Base-by-base conservation (phyloP, 2,113 vertebrate genomes). In the Myiozetetes cayanensis region DNA sequence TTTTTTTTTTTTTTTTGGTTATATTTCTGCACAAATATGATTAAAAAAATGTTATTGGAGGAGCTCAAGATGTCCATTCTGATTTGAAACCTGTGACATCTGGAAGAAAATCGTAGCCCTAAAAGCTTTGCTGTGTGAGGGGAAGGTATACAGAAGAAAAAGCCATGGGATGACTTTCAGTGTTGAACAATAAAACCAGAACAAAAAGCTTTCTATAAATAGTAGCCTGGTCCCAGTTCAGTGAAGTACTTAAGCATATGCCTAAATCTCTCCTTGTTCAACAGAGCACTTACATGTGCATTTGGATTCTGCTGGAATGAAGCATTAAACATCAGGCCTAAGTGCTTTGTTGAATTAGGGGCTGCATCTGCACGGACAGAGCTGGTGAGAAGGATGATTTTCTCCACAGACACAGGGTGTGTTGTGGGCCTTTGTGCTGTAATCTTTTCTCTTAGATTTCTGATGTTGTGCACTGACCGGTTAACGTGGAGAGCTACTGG, bases 161-260 rank as follows among this genome's bases (percentile, higher is more conserved):
- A 96, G 70, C 80, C 80, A 81, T 94, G 87, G 73, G 56, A 90
- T 80, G 80, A 59, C 89, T 94, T 0, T 25, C 89, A 95, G 80
- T 67, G 73, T 89, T 52, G 73, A 95, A 93, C 96, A 93, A 92
- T 92, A 96, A 92, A 84, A 92, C 63, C 1, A 8, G 86, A 95
- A 92, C 84, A 91, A 89, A 96, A 93, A 91, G 80, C 86, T 68
- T 61, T 62, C 95, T 90, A 90, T 95, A 95, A 94, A 96, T 96
- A 96, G 95, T 5, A 72, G 44, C 44, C 15, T 15, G 41, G 89
- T 90, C 76, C 65, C 65, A 90, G 84, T 43, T 94, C 89, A 89
- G 89, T 71, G 66, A 92, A 94, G 76, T 95, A 75, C 86, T 97
- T 96, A 63, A 95, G 94, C 89, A 94, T 39, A 90, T 92, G 91